Percentiles rank a stretch among this genome's conserved stretches.
These are phyloP conservation scores for Sceloporus undulatus DNA, from an alignment of 2,113 vertebrate species.

Conservation along the genomic window DNA sequence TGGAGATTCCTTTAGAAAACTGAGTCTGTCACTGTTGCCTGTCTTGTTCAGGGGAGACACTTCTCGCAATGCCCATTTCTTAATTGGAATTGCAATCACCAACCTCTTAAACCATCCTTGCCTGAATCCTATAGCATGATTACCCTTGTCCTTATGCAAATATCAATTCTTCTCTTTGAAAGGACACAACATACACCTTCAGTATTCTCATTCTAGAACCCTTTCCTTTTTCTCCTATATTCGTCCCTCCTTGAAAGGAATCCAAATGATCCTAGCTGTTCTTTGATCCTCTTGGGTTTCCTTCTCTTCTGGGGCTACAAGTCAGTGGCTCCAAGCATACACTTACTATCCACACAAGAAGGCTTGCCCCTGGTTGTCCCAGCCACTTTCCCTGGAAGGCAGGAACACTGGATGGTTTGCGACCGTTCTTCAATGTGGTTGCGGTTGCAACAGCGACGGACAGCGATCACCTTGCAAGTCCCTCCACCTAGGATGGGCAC, in stretches of 20 bases:
- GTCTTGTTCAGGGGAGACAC: too few species aligned
- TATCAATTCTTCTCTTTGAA: neutral
- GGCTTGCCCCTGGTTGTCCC: slow-evolving; percentile 86
- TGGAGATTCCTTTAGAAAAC: too few species aligned
- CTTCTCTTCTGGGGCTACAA: too few species aligned
- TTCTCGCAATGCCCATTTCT: too few species aligned
- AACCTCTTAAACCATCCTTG: neutral
- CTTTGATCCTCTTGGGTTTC: neutral
- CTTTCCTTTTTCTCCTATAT: neutral
- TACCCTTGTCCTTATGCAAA: too few species aligned
- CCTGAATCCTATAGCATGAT: neutral
- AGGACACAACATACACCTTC: too few species aligned
- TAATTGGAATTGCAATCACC: neutral
- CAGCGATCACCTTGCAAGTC: slow-evolving; percentile 85
- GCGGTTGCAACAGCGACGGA: slow-evolving; percentile 87
- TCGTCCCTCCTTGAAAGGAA: neutral
- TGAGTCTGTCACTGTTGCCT: too few species aligned
- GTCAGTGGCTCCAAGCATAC: slow-evolving; percentile 16
- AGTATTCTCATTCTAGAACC: neutral
- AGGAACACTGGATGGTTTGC: slow-evolving; percentile 87
- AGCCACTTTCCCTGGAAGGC: slow-evolving; percentile 86
- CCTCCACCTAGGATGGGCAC: slow-evolving; percentile 78
- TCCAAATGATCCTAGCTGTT: neutral
- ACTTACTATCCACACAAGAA: slow-evolving; percentile 72
- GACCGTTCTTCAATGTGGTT: slow-evolving; percentile 87